Evolutionary conservation across 2,113 vertebrate species (phyloP).

Genomic region (Chloroceryle aenea): DNA sequence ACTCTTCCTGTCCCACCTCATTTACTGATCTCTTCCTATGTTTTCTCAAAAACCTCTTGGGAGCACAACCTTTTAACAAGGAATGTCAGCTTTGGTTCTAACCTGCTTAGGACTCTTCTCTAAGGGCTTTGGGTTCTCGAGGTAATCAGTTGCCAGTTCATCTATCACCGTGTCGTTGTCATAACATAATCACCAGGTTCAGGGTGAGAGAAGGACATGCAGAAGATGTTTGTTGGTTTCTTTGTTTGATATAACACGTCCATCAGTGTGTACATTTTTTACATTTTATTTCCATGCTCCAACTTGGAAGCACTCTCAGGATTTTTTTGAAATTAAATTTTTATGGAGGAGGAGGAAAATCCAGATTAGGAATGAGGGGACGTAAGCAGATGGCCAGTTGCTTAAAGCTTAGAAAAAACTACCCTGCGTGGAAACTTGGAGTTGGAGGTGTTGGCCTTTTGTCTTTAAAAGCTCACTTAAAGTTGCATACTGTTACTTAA

Average conservation of each 20-base stretch:
- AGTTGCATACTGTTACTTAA: not conserved
- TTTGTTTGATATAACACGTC: not conserved
- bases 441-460: not conserved
- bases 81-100: not conserved
- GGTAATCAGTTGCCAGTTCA: not conserved
- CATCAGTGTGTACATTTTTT: not conserved
- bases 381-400: not conserved
- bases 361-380: not conserved
- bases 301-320: not conserved
- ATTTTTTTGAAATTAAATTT: not conserved
- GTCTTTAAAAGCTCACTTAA: not conserved
- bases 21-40: not conserved
- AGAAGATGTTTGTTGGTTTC: not conserved
- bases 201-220: not conserved
- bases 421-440: not conserved
- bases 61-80: not conserved
- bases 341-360: not conserved
- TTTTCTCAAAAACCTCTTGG: not conserved
- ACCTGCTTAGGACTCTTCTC: not conserved
- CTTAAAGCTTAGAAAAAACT: not conserved
- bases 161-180: not conserved
- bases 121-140: not conserved
- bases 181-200: not conserved
- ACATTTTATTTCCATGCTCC: not conserved
- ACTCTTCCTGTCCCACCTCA: not conserved